Percentiles rank a stretch among this genome's conserved stretches.
These are phyloP conservation scores for Pluvialis apricaria DNA, from an alignment of 2,113 vertebrate genomes.

Conservation along the genomic window DNA sequence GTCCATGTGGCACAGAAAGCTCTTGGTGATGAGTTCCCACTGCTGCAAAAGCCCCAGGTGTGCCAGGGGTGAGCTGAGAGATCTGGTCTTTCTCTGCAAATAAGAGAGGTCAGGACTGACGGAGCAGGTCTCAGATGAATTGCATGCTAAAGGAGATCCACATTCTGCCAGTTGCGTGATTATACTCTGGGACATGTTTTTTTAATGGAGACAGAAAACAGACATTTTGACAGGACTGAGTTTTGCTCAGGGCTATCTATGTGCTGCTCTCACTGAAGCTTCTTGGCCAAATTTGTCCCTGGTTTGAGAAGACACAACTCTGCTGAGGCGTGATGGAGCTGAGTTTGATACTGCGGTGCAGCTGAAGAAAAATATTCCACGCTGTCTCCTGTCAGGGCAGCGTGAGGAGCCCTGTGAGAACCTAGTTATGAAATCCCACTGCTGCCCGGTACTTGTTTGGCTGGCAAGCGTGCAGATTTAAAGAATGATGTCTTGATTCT, in stretches of 20 bases:
- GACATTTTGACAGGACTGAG: background rate
- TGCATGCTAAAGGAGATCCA: background rate
- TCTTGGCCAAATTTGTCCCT: background rate
- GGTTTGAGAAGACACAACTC: background rate
- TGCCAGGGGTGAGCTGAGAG: background rate
- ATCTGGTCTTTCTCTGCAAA: background rate
- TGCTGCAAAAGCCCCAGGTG: background rate
- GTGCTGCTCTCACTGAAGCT: background rate
- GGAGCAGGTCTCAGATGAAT: background rate
- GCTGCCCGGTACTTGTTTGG: background rate
- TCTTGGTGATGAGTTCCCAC: background rate
- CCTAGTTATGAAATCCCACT: background rate
- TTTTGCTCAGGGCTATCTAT: conserved; percentile 20
- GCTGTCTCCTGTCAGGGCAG: background rate
- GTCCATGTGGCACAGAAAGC: background rate
- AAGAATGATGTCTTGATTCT: background rate
- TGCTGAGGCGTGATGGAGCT: background rate
- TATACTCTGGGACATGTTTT: background rate
- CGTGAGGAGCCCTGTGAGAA: background rate
- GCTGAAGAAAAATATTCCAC: background rate
- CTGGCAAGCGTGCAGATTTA: background rate
- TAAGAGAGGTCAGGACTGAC: background rate
- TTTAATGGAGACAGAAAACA: conserved; percentile 15
- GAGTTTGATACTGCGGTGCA: background rate
- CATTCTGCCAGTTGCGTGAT: background rate